Percentiles rank a stretch among this genome's conserved stretches.
Conservation (phyloP, 64 coral and sea anemone genomes). For the Anthopleura sola region DNA sequence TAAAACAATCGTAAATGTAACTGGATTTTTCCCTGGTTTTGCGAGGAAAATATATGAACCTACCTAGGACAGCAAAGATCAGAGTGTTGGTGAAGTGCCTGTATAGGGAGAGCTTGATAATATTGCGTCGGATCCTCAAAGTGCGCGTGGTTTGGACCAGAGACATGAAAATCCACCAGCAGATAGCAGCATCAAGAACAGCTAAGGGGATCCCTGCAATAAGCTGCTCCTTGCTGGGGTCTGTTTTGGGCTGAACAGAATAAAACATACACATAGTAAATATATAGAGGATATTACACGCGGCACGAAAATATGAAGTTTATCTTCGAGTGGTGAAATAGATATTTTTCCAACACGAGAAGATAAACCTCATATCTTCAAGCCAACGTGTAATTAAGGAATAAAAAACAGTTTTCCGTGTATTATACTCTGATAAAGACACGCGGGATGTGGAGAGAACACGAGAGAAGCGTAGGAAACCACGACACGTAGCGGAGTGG, state of each 20-base stretch:
- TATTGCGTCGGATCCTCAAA: slow-evolving; percentile 80
- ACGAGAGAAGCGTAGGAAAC: no score
- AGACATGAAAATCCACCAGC: slow-evolving; percentile 99
- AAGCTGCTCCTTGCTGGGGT: slow-evolving; percentile 55
- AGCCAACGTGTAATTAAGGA: no score
- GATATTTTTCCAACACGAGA: no score
- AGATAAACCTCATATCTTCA: no score
- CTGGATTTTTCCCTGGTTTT: no score
- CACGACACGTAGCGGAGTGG: no score
- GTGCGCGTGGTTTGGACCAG: slow-evolving; percentile 87
- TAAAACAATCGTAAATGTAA: background rate
- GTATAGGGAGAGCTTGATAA: slow-evolving; percentile 92
- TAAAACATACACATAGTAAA: background rate
- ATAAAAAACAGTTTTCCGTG: no score
- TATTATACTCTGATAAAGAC: no score
- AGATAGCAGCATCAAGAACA: slow-evolving; percentile 94
- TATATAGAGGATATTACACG: no score
- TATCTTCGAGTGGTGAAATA: no score
- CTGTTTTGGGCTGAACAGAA: slow-evolving; percentile 50
- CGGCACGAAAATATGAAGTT: no score
- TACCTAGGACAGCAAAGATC: slow-evolving; percentile 92
- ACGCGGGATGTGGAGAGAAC: no score
- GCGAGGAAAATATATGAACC: background rate
- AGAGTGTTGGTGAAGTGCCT: slow-evolving; percentile 97
- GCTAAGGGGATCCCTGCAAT: slow-evolving; percentile 84